Conservation (phyloP, 2,113 vertebrate species). For the Pteronura brasiliensis region DNA sequence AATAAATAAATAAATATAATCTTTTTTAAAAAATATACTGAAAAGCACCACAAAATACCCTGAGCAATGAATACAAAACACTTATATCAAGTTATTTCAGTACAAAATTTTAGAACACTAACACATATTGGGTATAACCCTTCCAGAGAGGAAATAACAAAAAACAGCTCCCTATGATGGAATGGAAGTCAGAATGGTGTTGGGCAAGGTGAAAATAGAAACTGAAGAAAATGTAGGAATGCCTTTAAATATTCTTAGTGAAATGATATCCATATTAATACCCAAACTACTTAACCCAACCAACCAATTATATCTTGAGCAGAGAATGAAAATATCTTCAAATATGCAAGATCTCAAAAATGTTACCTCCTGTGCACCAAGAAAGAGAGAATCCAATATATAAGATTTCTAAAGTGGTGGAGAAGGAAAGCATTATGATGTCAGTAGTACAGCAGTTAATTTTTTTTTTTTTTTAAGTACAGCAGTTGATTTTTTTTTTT, state of each 20-base stretch:
- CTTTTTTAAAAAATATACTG: neutral
- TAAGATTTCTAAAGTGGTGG: neutral
- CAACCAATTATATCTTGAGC: neutral
- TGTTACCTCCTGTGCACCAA: neutral
- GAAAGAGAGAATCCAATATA: neutral
- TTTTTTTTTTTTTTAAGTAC: too few species aligned
- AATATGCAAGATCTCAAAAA: neutral
- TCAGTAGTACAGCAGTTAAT: neutral
- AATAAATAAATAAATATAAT: neutral
- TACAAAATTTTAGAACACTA: neutral
- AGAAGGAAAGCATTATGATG: neutral
- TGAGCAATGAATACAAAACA: neutral
- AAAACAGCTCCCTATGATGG: neutral
- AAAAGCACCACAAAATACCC: neutral
- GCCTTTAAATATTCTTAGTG: neutral
- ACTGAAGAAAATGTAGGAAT: neutral
- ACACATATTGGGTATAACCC: neutral
- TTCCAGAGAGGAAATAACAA: neutral
- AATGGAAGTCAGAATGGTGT: neutral
- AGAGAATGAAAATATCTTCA: neutral
- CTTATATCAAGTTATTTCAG: neutral
- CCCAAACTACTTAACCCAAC: neutral
- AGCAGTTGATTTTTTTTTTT: too few species aligned
- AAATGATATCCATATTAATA: neutral
- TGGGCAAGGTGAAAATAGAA: neutral